Conservation (phyloP, 2,113 vertebrate genomes). For the Scomber japonicus region DNA sequence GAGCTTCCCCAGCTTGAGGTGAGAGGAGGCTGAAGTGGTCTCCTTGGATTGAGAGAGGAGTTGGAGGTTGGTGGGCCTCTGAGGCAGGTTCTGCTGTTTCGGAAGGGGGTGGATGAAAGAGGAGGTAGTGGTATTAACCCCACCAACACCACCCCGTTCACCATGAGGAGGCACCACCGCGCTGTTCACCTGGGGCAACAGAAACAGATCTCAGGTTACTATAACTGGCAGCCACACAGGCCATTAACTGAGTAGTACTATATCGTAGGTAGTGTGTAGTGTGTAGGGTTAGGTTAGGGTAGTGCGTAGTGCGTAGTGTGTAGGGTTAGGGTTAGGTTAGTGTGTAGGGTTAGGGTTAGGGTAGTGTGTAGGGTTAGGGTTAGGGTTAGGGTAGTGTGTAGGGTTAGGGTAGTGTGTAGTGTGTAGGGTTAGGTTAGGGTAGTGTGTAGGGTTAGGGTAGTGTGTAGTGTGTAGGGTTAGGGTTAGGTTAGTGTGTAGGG, state of each 20-base stretch:
- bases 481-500: too few species aligned
- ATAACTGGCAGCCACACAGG: neutral
- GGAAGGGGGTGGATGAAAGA: constrained; percentile 86
- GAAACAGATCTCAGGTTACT: neutral
- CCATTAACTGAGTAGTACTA: neutral
- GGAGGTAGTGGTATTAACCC: constrained; percentile 34
- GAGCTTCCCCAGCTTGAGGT: constrained; percentile 92
- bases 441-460: too few species aligned
- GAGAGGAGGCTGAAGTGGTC: constrained; percentile 56
- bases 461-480: too few species aligned
- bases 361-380: too few species aligned
- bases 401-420: too few species aligned
- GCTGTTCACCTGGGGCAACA: constrained; percentile 29
- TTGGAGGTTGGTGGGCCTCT: constrained; percentile 93
- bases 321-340: too few species aligned
- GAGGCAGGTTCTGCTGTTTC: constrained; percentile 96
- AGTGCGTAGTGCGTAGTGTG: too few species aligned
- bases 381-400: too few species aligned
- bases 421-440: too few species aligned
- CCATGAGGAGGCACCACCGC: neutral
- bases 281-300: too few species aligned
- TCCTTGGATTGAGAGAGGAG: constrained; percentile 91
- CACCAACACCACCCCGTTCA: constrained; percentile 53
- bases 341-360: too few species aligned
- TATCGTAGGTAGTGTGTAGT: too few species aligned